Base-by-base conservation (phyloP, 1,140 invertebrate species). In the Carposina sasakii region DNA sequence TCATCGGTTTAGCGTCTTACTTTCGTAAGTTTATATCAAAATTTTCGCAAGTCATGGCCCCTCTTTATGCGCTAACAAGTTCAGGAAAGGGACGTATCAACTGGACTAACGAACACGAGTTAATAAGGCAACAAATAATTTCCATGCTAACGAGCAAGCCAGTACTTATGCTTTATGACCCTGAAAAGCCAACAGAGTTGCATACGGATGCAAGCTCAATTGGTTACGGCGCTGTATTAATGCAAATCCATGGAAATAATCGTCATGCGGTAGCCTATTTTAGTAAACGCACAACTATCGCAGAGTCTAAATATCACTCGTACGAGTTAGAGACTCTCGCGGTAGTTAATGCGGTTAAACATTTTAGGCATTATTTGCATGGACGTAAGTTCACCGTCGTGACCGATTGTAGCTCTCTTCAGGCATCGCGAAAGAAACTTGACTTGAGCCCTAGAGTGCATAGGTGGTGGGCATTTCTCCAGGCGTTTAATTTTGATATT, bases 131-230 rank as follows among this genome's bases (percentile, higher is more conserved):
- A 16, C 13, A 37, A 15, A 19, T 37, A 16, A 37, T 37, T 16
- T 13, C 34, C 16, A 16, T 17, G 2, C 17, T 37, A 17, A 37
- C 34, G 2, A 37, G 17, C n/a, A 17, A 37, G 19, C 34, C 34
- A 3, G 34, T 70, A 69, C 62, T 42, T 28, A n/a, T 68, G 74
- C 36, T 69, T 61, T 0, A 67, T 75, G 48, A 63, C 65, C 2
- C 45, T 70, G 2, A 72, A 64, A 26, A 21, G 62, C 2, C 49
- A 60, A 30, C 28, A 8, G 28, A 30, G 15, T 13, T 30, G 2
- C 13, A 39, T 17, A 9, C 34, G 10, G 28, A 19, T 37, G 34
- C 34, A 37, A 41, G 39, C 16, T 17, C 39, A 22, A 41, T 41
- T 15, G 39, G 39, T 12, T 41, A 41, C 23, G 36, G 40, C 15